Percentiles rank a stretch among this genome's conserved stretches.
phyloP scores from a whole-genome alignment of 2,797 vertebrate genomes.

The Hafferia zeledoni region DNA sequence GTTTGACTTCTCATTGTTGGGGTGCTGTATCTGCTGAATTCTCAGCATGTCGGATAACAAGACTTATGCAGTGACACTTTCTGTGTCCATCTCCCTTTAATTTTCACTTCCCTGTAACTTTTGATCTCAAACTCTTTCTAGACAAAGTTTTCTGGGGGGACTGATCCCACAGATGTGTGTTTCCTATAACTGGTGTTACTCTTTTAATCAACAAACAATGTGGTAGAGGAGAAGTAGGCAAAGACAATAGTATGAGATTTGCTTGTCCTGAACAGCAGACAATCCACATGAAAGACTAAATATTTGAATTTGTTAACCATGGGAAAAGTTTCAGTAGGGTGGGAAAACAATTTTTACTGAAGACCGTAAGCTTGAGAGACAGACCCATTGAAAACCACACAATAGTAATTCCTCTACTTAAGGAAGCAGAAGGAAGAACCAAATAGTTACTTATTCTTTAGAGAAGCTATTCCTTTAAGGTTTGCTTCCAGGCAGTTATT shows the following conservation, averaged over 20 bases:
- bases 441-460: conserved; percentile 26
- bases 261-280: not conserved
- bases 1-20: not conserved
- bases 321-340: conserved; percentile 24
- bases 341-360: conserved; percentile 15
- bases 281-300: conserved; percentile 44
- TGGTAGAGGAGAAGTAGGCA: not conserved
- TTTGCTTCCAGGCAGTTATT: conserved; percentile 39
- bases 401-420: conserved; percentile 38
- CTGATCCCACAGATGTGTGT: not conserved
- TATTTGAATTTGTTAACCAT: conserved; percentile 33
- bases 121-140: not conserved
- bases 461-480: conserved; percentile 48
- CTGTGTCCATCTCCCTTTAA: not conserved
- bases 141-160: not conserved
- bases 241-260: not conserved
- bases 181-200: not conserved
- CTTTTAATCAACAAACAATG: not conserved
- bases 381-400: conserved; percentile 32
- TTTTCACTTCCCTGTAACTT: not conserved
- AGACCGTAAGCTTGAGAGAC: not conserved
- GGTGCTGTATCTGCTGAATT: not conserved
- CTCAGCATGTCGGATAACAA: not conserved
- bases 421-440: conserved; percentile 12
- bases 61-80: not conserved